Conservation (phyloP, 2,113 vertebrate genomes). For the Xyrauchen texanus region DNA sequence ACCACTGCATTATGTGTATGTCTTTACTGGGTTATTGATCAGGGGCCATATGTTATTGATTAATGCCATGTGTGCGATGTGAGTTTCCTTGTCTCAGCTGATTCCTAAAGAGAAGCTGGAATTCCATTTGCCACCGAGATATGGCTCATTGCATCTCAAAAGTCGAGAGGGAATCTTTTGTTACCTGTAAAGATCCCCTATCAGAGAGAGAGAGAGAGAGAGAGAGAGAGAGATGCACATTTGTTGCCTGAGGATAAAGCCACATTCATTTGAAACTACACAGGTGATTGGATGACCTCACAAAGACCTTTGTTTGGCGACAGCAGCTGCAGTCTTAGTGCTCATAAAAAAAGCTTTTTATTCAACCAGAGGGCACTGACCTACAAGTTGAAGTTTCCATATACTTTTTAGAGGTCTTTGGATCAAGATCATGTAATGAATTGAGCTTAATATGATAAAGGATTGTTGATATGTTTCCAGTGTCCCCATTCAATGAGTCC, state of each 20-base stretch:
- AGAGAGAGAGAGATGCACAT: neutral
- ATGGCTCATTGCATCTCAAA: slow-evolving; percentile 17
- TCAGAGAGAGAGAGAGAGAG: neutral
- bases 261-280: slow-evolving; percentile 32
- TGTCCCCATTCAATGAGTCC: neutral
- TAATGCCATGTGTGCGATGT: slow-evolving; percentile 52
- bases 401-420: neutral
- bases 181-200: slow-evolving; percentile 20
- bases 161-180: slow-evolving; percentile 1
- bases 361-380: slow-evolving; percentile 1
- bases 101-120: neutral
- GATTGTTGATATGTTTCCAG: neutral
- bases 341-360: neutral
- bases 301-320: slow-evolving; percentile 25
- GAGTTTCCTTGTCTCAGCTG: neutral
- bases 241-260: slow-evolving; percentile 25
- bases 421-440: neutral
- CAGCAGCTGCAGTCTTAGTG: neutral
- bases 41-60: slow-evolving; percentile 62
- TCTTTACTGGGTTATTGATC: slow-evolving; percentile 53
- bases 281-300: slow-evolving; percentile 19
- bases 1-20: slow-evolving; percentile 23
- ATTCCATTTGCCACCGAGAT: slow-evolving; percentile 9
- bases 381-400: slow-evolving; percentile 25
- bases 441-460: neutral